Evolutionary conservation across 1,140 invertebrate species (phyloP), one percentile per base, ranked within the genome.

Genomic region (Alviniconcha marisindica): DNA sequence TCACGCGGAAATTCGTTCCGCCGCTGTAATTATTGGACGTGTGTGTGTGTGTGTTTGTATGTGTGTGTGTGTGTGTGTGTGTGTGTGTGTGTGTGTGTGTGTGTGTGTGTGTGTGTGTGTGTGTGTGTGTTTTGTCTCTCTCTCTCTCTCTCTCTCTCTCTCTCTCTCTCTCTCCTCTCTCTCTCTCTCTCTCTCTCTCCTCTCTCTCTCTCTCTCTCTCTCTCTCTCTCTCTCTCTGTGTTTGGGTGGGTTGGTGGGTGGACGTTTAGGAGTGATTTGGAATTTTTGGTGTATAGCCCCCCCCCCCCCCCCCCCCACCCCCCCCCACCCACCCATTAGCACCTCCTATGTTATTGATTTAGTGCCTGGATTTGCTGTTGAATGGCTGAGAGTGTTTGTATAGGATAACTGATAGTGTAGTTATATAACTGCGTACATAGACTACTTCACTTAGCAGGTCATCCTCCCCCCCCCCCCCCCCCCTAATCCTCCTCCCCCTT

Each of bases 61-160:
- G 63, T 66, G 24, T 10, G 63, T 66, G 63, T 33, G 69, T 71
- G 69, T 40, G 69, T 71, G 69, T 40, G 36, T 42, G 69, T 42
- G 69, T 42, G 69, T 71, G 69, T 42, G 69, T 71, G 69, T 42
- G 69, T 71, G 36, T 42, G 36, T 42, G 36, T 42, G 69, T 31
- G 40, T 51, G 73, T 31, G 2, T 51, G 73, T 76, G n/a, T 76
- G 18, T 76, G n/a, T 76, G 10, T 51, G 40, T 76, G 44, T 76
- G 40, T 76, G 33, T 51, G n/a, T 76, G 1, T 76, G 40, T 42
- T 69, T 5, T 69, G 66, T 69, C 33, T 33, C 14, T 33, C 18
- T 33, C 4, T 33, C 66, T 28, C 14, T 33, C 66, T 69, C 66
- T 69, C 18, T 14, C 14, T 69, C 31, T 69, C 66, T 69, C 66